Evolutionary conservation across 2,888 invertebrate species (phyloP).

Genomic region (Neoaliturus tenellus): DNA sequence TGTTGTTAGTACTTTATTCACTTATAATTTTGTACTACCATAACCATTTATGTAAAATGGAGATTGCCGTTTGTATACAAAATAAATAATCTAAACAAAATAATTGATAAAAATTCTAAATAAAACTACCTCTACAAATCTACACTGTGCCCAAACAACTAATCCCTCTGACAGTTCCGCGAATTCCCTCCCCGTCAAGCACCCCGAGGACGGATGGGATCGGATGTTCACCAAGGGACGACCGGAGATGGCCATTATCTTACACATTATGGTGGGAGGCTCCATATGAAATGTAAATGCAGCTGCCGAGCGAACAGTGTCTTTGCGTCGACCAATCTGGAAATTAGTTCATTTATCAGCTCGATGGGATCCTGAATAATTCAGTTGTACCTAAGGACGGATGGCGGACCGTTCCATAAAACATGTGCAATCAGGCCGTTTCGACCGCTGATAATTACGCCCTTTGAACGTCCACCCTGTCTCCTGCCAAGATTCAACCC

Average conservation of each 20-base stretch:
- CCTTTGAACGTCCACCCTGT: conserved; percentile 12
- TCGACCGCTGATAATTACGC: conserved; percentile 20
- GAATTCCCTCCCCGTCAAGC: no score
- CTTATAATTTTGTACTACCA: no score
- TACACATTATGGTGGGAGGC: background rate
- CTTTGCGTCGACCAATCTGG: conserved; percentile 51
- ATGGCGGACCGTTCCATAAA: conserved; percentile 53
- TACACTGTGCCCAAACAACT: no score
- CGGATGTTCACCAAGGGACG: no score
- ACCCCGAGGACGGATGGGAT: background rate
- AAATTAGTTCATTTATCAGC: conserved; percentile 59
- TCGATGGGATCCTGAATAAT: conserved; percentile 56
- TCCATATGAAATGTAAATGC: conserved; percentile 38
- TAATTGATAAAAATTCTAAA: no score
- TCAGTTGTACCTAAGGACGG: conserved; percentile 49
- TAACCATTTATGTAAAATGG: no score
- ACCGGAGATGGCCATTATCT: background rate
- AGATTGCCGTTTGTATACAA: no score
- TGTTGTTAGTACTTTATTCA: no score
- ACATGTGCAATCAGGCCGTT: conserved; percentile 54
- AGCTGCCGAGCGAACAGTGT: background rate
- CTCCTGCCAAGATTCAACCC: background rate
- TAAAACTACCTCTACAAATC: no score
- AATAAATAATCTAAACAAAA: no score
- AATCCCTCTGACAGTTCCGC: no score